Evolutionary conservation across 2,888 invertebrate species (phyloP), one percentile per base, ranked within the genome.

Genomic region (Eutolmus rufibarbis): DNA sequence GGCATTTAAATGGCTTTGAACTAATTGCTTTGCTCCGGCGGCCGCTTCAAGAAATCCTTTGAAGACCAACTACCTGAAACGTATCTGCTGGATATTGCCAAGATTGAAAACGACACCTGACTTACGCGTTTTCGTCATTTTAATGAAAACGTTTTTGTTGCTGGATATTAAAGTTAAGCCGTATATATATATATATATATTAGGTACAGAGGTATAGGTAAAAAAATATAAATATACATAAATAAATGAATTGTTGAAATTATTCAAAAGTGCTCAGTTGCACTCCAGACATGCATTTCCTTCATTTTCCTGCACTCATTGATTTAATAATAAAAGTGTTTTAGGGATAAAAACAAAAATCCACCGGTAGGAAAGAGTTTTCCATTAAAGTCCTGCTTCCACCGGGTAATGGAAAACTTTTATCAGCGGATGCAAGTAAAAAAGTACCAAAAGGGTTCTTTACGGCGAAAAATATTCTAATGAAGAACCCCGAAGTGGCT

Each of bases 1-100:
- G 85, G 85, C 85, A 85, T 85, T 85, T 85, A 74, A 85, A 85
- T 85, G 43, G 85, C 74, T 85, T 85, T 85, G 16, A 85, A 85
- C 85, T 85, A 85, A 85, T 85, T 85, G 85, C 74, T 85, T 85
- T 85, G 74, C 85, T 74, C 85, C 85, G 28, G 31, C 46, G 40
- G 43, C 74, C 31, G 74, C 85, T 74, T 85, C 74, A 74, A 85
- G 74, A 85, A 85, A 85, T 85, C 85, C 85, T 85, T 85, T 85
- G 85, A 85, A 85, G 74, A 34, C 74, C 85, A 85, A 85, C 85
- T 85, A 85, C 85, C 74, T 85, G 74, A 74, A 57, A 51, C 82
- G 66, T 66, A 74, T 85, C 74, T 85, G 43, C 28, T 28, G 34
- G 74, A 46, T 85, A 31, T 46, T 85, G 74, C 74, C 23, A 46